Conservation (phyloP, 2,888 invertebrate genomes). For the Eupeodes latifasciatus region DNA sequence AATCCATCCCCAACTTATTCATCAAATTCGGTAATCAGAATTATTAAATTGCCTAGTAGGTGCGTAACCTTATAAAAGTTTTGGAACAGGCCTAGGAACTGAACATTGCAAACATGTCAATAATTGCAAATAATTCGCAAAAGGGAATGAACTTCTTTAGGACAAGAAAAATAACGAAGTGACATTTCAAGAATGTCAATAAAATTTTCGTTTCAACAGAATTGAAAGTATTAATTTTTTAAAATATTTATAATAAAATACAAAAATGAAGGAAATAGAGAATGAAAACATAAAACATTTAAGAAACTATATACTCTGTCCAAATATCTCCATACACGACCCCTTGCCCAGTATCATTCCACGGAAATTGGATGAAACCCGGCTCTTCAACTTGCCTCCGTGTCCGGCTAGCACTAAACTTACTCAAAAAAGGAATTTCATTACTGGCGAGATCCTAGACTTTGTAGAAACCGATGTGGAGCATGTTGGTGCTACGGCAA, state of each 20-base stretch:
- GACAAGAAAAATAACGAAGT: no score
- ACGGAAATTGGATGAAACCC: constrained; percentile 80
- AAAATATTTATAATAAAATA: not conserved
- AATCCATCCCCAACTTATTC: no score
- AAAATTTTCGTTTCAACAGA: no score
- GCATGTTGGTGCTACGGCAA: constrained; percentile 87
- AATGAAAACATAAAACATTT: constrained; percentile 77
- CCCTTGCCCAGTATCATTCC: constrained; percentile 81
- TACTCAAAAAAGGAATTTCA: constrained; percentile 87
- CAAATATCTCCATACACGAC: constrained; percentile 82
- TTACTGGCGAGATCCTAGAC: constrained; percentile 90
- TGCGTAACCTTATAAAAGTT: no score
- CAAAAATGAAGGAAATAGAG: constrained; percentile 41
- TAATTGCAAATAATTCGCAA: no score
- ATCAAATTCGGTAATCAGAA: no score
- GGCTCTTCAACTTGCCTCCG: constrained; percentile 80
- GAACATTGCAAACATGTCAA: no score
- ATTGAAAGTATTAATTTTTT: not conserved
- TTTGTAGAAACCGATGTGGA: constrained; percentile 87
- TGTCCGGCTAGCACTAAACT: constrained; percentile 82
- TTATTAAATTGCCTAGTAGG: no score
- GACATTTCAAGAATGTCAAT: no score
- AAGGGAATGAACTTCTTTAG: no score
- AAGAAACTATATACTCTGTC: constrained; percentile 81
- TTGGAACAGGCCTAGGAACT: no score